phyloP scores from a whole-genome alignment of 2,797 vertebrate genomes.

The Microchirus variegatus region DNA sequence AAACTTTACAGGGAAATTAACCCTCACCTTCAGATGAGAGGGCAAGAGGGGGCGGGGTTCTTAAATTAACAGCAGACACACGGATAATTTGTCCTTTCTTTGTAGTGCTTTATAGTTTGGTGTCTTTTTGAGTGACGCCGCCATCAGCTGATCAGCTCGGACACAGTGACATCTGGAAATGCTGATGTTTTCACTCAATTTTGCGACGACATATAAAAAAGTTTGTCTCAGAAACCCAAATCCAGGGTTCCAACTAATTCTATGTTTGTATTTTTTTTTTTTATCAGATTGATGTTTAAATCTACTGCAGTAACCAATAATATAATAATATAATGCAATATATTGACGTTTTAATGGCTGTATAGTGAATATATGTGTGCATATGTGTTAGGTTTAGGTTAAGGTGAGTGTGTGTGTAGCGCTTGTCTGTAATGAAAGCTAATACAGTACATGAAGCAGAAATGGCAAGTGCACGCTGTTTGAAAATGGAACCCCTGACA shows the following conservation, averaged over 20 bases:
- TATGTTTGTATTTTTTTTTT: too few species aligned
- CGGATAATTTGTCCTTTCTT: background rate
- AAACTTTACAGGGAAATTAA: background rate
- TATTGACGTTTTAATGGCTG: too few species aligned
- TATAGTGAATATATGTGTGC: background rate
- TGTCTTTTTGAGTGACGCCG: background rate
- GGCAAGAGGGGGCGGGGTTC: background rate
- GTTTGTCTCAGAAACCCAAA: too few species aligned
- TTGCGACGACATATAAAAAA: too few species aligned
- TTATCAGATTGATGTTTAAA: too few species aligned
- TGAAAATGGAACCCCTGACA: slow-evolving; percentile 62
- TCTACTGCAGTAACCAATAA: too few species aligned
- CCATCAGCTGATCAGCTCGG: background rate
- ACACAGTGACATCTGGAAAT: slow-evolving; percentile 4
- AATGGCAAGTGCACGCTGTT: slow-evolving; percentile 56
- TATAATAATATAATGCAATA: too few species aligned
- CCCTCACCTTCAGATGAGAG: background rate
- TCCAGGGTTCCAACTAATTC: too few species aligned
- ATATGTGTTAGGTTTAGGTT: background rate
- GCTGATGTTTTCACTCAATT: background rate
- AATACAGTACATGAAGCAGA: slow-evolving; percentile 35
- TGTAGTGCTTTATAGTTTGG: background rate
- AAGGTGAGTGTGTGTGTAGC: background rate
- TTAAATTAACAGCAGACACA: background rate
- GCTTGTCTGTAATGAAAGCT: slow-evolving; percentile 32